Evolutionary conservation across 2,888 invertebrate species (phyloP).

Genomic region (Parelbella ahira): DNA sequence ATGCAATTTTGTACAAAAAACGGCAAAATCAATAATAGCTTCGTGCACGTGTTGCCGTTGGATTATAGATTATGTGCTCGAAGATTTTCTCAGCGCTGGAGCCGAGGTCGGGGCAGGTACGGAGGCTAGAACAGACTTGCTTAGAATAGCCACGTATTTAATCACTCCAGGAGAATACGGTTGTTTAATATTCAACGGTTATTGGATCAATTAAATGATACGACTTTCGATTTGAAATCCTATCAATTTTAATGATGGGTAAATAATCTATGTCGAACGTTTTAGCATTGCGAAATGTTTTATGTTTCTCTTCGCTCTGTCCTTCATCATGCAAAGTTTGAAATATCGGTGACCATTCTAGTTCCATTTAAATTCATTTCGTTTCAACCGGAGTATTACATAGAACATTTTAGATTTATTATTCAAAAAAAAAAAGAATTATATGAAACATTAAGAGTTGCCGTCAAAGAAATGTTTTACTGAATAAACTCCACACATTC

Average conservation of each 20-base stretch:
- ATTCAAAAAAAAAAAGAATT: no score
- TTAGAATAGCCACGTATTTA: conserved; percentile 37
- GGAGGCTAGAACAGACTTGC: conserved; percentile 36
- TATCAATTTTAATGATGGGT: conserved; percentile 24
- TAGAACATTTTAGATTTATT: no score
- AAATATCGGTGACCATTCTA: not conserved
- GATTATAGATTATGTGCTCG: conserved; percentile 77
- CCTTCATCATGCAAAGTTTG: conserved; percentile 6
- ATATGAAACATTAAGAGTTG: no score
- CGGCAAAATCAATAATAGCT: conserved; percentile 78
- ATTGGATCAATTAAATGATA: conserved; percentile 26
- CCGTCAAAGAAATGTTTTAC: no score
- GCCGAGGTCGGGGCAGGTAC: conserved; percentile 65
- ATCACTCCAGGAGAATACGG: conserved; percentile 16
- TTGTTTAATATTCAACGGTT: conserved; percentile 25
- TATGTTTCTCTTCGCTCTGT: conserved; percentile 11
- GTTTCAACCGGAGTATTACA: no score
- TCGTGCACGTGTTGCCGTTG: conserved; percentile 76
- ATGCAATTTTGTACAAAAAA: conserved; percentile 78
- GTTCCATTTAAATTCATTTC: no score
- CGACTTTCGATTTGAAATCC: conserved; percentile 22
- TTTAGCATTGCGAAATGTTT: conserved; percentile 20
- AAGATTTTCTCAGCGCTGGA: conserved; percentile 72
- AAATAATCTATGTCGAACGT: conserved; percentile 20
- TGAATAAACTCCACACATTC: conserved; percentile 47